Conservation (phyloP, 2,113 vertebrate species). For the Varanus komodoensis region DNA sequence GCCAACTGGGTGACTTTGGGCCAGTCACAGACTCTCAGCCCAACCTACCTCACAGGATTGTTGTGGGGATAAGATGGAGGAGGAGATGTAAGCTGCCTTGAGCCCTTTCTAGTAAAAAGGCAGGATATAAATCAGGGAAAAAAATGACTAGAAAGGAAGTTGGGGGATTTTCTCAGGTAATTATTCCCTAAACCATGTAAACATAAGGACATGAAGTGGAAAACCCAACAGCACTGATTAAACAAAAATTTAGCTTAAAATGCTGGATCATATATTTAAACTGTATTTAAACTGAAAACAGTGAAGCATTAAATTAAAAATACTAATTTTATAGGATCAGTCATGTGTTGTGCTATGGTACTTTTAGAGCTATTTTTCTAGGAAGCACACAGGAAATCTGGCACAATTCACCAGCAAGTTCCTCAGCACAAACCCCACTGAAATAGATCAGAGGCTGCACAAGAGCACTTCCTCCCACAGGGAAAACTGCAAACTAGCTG, state of each 20-base stretch:
- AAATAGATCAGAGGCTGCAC: background rate
- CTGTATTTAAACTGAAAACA: background rate
- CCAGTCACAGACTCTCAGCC: no score
- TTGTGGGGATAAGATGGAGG: no score
- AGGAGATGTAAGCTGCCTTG: background rate
- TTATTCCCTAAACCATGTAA: background rate
- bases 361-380: background rate
- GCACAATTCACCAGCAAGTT: background rate
- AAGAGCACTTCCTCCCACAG: background rate
- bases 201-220: no score
- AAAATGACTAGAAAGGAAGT: background rate
- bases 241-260: background rate
- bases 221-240: background rate
- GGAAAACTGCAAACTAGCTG: background rate
- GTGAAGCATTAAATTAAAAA: background rate
- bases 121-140: no score
- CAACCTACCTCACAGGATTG: no score
- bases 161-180: background rate
- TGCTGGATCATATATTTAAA: background rate
- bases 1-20: no score
- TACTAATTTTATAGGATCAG: background rate
- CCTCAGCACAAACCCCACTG: no score
- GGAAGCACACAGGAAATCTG: background rate
- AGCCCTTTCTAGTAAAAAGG: background rate
- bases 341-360: background rate